Base-by-base conservation (phyloP, 1,140 invertebrate species). In the Liolophura sinensis region DNA sequence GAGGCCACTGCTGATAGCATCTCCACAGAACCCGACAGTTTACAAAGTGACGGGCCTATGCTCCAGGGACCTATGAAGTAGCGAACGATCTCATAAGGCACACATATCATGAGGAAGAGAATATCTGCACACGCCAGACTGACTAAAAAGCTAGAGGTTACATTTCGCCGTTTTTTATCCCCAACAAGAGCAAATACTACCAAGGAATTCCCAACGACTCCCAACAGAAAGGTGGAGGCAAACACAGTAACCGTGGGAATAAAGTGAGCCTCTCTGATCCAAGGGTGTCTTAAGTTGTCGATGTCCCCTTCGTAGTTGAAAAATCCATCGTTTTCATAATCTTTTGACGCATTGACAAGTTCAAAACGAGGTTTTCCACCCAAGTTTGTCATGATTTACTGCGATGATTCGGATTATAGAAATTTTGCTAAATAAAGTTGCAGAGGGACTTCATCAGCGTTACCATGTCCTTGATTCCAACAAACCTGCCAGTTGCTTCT, bases 81-180 rank as follows among this genome's bases (percentile, higher is more conserved):
- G 0, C 92, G 94, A 69, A 92, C 89, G 0, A 92, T 92, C 4
- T 96, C 90, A 82, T 96, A 90, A 0, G 94, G 93, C 54, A 95
- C 85, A 80, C 94, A 96, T 60, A 95, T 89, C 14, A 96, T 75
- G 60, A 97, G 90, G 57, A 97, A 94, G 76, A 96, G 87, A 62
- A 97, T 90, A 82, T 97, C 95, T 0, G 94, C 93, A 0, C 94
- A 85, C 0, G 95, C 94, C 68, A 97, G 84, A 79, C 95, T 96
- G 16, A 95, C 92, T 74, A 97, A 93, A 82, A 96, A 94, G 76
- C 92, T 93, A 82, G 96, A 95, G 1, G 93, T 95, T 14, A 95
- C 92, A 79, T 91, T 94, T 55, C 92, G 86, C 90, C 96, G 93
- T 0, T 89, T 88, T 49, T 90, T 89, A 78, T 94, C 93, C 47